Conservation (phyloP, 1,140 invertebrate genomes). For the Scaptomyza hsui region DNA sequence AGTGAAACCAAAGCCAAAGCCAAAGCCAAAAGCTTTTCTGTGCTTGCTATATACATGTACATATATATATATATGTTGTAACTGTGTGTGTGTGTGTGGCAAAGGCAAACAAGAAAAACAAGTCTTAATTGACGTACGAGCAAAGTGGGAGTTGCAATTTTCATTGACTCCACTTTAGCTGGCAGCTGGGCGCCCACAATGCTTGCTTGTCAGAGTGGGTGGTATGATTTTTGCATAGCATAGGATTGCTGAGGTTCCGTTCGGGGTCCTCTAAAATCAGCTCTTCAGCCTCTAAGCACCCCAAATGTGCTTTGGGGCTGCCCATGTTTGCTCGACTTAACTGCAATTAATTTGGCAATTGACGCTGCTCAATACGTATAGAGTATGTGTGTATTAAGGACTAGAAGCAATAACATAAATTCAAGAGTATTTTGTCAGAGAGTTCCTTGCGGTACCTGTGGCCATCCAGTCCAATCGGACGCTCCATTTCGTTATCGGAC, state of each 20-base stretch:
- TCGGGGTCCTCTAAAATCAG: background rate
- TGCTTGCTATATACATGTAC: background rate
- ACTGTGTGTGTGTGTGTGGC: conserved; percentile 18
- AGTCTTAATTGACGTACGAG: conserved; percentile 83
- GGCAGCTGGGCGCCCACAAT: conserved; percentile 45
- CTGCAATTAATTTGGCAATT: conserved; percentile 84
- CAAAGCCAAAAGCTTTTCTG: conserved; percentile 41
- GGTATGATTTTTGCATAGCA: conserved; percentile 5
- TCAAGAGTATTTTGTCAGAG: conserved; percentile 17
- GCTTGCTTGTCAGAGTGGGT: background rate
- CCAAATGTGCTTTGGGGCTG: conserved; percentile 21
- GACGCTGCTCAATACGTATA: conserved; percentile 44
- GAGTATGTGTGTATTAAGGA: background rate
- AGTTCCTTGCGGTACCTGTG: conserved; percentile 10
- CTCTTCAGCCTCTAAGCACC: background rate
- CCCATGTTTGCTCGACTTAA: conserved; percentile 78
- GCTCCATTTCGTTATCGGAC: conserved; percentile 59
- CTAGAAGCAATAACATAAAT: conserved; percentile 34
- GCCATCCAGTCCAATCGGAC: conserved; percentile 14
- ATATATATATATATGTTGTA: background rate
- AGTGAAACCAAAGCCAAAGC: conserved; percentile 37
- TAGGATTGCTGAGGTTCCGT: conserved; percentile 7
- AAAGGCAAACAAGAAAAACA: conserved; percentile 40
- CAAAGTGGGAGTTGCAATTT: conserved; percentile 83
- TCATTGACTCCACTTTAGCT: conserved; percentile 83